Base-by-base conservation (phyloP, 2,113 vertebrate genomes). In the Halcyon malimbica region DNA sequence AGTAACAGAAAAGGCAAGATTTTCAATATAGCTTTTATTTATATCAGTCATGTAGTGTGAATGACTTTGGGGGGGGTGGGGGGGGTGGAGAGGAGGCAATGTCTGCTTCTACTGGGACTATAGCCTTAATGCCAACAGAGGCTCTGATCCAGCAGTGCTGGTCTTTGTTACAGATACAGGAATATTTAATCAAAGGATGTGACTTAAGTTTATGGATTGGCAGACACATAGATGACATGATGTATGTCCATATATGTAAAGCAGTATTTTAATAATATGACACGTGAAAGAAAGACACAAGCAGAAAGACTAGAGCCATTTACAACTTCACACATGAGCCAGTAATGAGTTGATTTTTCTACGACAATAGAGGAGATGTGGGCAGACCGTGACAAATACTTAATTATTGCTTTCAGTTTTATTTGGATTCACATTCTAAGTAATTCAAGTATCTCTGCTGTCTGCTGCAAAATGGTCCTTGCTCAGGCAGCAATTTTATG, bases 1-100 rank as follows among this genome's bases (percentile, higher is more conserved):
- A 96, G 98, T 99, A 48, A 97, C 98, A 6, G 97, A 98, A 90
- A 99, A 98, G 98, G 98, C 96, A 97, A 97, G 92, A 69, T 70
- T 93, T 96, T 69, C 0, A 0, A 26, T 73, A 57, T 35, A 73
- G 31, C 8, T 92, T 87, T 76, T 50, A 33, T 68, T 73, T 54
- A 41, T 41, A 63, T 6, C 37, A 48, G 25, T 65, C 24, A 39
- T 3, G 15, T 35, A n/a, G 37, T 1, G 5, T 8, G 60, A 68
- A 5, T 8, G 62, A 68, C 69, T 59, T 51, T 0, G 0, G 13
- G 46, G 39, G 35, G 7, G n/a, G 33, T 5, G 37, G 17, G 10
- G 9, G 24, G 2, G n/a, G n/a, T n/a, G n/a, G n/a, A n/a, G n/a
- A n/a, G n/a, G n/a, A 12, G 16, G 7, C 18, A 9, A 3, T 13